Percentiles rank a stretch among this genome's conserved stretches.
These are phyloP conservation scores for Chiroxiphia lanceolata DNA, from an alignment of 2,797 vertebrate species.

Conservation along the genomic window DNA sequence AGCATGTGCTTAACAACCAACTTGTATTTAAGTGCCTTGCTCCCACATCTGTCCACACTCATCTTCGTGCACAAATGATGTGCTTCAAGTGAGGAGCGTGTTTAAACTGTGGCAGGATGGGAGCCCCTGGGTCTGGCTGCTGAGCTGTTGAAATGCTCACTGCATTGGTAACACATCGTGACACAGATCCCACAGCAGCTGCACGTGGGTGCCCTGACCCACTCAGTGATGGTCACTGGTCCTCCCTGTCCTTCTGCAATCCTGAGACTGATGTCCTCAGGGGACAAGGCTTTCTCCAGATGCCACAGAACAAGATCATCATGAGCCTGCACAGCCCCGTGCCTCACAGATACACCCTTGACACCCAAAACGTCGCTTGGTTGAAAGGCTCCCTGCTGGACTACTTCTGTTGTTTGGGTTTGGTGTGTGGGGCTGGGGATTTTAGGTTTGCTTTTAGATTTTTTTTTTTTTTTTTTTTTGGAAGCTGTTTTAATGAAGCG, in stretches of 20 bases:
- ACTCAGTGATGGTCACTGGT: background rate
- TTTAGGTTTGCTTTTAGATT: background rate
- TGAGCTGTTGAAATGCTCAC: background rate
- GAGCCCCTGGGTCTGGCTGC: background rate
- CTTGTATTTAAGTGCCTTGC: background rate
- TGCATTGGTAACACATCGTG: accelerated
- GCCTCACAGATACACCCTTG: background rate
- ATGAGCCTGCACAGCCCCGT: background rate
- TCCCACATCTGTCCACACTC: conserved; percentile 3
- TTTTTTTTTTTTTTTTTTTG: background rate
- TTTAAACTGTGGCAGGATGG: conserved; percentile 15
- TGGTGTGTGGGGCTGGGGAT: background rate
- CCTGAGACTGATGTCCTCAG: background rate
- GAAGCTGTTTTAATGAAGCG: conserved; percentile 57
- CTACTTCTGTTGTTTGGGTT: conserved; percentile 32
- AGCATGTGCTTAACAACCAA: conserved; percentile 2
- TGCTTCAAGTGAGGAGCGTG: background rate
- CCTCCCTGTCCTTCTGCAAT: background rate
- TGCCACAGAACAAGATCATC: background rate
- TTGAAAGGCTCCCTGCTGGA: conserved; percentile 24
- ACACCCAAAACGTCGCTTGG: background rate
- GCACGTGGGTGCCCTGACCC: background rate
- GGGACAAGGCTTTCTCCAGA: background rate
- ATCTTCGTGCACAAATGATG: background rate
- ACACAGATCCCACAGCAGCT: background rate